Evolutionary conservation across 1,140 invertebrate genomes (phyloP).

Genomic region (Catajapyx aquilonaris): DNA sequence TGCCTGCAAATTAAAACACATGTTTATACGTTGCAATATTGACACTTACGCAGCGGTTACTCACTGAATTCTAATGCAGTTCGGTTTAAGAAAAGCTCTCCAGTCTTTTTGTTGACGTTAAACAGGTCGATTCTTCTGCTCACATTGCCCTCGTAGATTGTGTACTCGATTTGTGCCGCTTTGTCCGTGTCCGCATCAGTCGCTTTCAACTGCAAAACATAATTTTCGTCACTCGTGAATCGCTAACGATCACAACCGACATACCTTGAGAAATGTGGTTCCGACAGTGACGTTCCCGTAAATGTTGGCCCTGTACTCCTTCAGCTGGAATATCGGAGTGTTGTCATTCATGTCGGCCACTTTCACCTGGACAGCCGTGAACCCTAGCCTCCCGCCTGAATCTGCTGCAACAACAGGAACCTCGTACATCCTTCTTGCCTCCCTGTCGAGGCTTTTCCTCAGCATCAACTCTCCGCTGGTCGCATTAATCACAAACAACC

Average conservation of each 20-base stretch:
- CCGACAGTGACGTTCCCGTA: slow-evolving; percentile 35
- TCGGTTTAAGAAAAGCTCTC: slow-evolving; percentile 38
- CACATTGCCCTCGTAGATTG: slow-evolving; percentile 40
- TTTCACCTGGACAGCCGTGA: slow-evolving; percentile 51
- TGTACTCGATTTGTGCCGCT: slow-evolving; percentile 44
- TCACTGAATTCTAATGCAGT: slow-evolving; percentile 32
- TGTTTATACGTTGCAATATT: not conserved
- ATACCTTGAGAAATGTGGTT: slow-evolving; percentile 42
- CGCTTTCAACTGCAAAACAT: slow-evolving; percentile 34
- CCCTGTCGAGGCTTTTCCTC: slow-evolving; percentile 53
- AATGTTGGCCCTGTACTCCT: slow-evolving; percentile 57
- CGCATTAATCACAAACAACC: slow-evolving; percentile 57
- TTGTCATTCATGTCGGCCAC: slow-evolving; percentile 77
- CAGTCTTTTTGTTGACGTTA: slow-evolving; percentile 41
- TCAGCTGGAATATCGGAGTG: slow-evolving; percentile 50
- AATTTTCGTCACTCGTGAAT: too few relatives aligned
- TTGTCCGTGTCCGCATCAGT: slow-evolving; percentile 44
- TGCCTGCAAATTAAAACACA: slow-evolving; percentile 31
- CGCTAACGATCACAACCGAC: too few relatives aligned
- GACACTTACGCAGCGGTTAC: slow-evolving; percentile 5
- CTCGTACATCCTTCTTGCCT: slow-evolving; percentile 46
- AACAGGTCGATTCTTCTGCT: slow-evolving; percentile 36
- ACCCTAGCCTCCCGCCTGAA: slow-evolving; percentile 57
- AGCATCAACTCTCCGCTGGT: slow-evolving; percentile 56
- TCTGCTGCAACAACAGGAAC: slow-evolving; percentile 68